phyloP scores from a whole-genome alignment of 2,797 vertebrate genomes.

The Sebastes iracundus region DNA sequence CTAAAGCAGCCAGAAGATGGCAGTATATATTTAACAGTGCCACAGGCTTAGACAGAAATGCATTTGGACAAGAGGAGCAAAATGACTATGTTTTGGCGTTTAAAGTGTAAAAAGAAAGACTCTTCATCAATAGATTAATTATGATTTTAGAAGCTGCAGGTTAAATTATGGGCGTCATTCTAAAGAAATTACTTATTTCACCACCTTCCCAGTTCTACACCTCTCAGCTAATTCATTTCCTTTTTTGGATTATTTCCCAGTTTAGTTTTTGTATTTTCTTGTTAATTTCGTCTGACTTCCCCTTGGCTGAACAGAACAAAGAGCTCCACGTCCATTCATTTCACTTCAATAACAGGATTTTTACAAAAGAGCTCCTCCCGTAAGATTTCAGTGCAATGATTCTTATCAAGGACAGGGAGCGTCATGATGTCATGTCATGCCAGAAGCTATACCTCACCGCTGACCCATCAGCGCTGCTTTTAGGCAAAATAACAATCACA shows the following conservation, averaged over 20 bases:
- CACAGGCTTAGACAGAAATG: background rate
- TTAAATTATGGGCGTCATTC: slow-evolving; percentile 19
- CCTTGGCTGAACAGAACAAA: slow-evolving; percentile 50
- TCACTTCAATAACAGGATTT: slow-evolving; percentile 16
- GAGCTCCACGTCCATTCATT: slow-evolving; percentile 17
- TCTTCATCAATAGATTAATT: slow-evolving; percentile 15
- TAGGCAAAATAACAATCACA: slow-evolving; percentile 23
- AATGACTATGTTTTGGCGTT: background rate
- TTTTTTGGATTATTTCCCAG: slow-evolving; percentile 4
- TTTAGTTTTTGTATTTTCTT: slow-evolving; percentile 2
- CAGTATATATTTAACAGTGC: slow-evolving; percentile 33
- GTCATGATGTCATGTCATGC: slow-evolving; percentile 40
- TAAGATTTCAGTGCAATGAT: slow-evolving; percentile 22
- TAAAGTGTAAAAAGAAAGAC: background rate
- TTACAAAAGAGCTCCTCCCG: slow-evolving; percentile 16
- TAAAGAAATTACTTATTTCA: slow-evolving; percentile 18
- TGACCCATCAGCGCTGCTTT: slow-evolving; percentile 20
- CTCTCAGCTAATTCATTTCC: slow-evolving; percentile 1
- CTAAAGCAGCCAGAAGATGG: slow-evolving; percentile 65
- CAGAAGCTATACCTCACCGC: slow-evolving; percentile 27
- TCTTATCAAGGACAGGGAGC: slow-evolving; percentile 34
- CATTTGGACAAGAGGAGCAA: background rate
- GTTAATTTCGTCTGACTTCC: slow-evolving; percentile 25
- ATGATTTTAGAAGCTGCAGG: slow-evolving; percentile 4
- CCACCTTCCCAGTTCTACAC: background rate